Percentiles rank a stretch among this genome's conserved stretches.
phyloP scores from a whole-genome alignment of 2,797 vertebrate species.

The Oreortyx pictus region DNA sequence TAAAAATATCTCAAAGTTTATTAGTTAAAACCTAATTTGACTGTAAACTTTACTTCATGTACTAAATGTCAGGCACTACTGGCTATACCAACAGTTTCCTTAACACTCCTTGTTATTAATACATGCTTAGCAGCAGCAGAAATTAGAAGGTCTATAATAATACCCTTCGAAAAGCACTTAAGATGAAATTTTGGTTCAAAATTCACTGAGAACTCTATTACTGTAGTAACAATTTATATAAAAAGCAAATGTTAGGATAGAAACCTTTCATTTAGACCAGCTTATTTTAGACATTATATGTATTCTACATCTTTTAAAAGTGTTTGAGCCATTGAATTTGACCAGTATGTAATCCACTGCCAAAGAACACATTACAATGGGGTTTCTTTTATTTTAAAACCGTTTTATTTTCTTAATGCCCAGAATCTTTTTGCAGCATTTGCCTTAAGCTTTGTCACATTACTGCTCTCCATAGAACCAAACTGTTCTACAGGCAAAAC shows the following conservation, averaged over 20 bases:
- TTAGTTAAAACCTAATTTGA: constrained; percentile 53
- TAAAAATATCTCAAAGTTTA: constrained; percentile 22
- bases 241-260: constrained; percentile 25
- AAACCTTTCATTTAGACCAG: constrained; percentile 52
- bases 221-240: constrained; percentile 31
- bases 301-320: constrained; percentile 22
- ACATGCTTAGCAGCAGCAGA: constrained; percentile 50
- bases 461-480: neutral
- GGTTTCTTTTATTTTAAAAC: constrained; percentile 59
- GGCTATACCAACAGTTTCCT: constrained; percentile 39
- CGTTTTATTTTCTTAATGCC: constrained; percentile 65
- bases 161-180: constrained; percentile 67
- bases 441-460: neutral
- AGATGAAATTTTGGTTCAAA: constrained; percentile 63
- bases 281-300: constrained; percentile 29
- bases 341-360: constrained; percentile 2
- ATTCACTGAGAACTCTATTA: constrained; percentile 68
- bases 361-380: constrained; percentile 38
- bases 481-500: neutral
- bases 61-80: constrained; percentile 60
- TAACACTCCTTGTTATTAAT: constrained; percentile 61
- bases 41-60: constrained; percentile 63
- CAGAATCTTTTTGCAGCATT: constrained; percentile 41
- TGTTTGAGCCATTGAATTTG: constrained; percentile 32
- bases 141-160: constrained; percentile 71